Conservation (phyloP, 2,888 invertebrate genomes). For the Dolichopus griseipennis region DNA sequence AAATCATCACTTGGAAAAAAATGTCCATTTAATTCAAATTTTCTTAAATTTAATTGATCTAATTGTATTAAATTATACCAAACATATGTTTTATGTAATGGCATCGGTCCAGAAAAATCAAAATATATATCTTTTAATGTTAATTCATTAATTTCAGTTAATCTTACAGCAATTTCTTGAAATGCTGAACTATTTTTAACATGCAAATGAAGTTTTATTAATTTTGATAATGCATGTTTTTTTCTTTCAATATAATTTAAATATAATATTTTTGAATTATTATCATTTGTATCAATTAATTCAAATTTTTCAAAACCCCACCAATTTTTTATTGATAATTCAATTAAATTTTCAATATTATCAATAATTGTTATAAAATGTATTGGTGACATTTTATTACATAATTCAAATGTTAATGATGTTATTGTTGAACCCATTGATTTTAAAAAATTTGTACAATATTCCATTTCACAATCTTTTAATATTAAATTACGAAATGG, state of each 20-base stretch:
- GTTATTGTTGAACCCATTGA: background rate
- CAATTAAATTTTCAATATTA: conserved; percentile 1
- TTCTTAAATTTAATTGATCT: background rate
- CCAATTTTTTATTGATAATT: background rate
- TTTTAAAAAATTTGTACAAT: background rate
- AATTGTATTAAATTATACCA: background rate
- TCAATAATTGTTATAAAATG: conserved; percentile 4
- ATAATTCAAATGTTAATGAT: background rate
- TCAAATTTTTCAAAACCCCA: conserved; percentile 3
- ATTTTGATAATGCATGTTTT: background rate
- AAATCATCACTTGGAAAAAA: conserved; percentile 1
- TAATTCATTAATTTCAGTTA: conserved; percentile 4
- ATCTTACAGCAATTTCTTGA: background rate
- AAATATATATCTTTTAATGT: background rate
- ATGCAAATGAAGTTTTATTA: background rate
- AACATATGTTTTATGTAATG: background rate
- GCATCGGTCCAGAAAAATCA: conserved; percentile 1
- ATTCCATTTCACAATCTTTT: background rate
- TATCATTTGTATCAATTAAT: background rate
- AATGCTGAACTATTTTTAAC: background rate
- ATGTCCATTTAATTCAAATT: conserved; percentile 3
- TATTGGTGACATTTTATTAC: background rate
- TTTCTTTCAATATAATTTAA: conserved; percentile 1
- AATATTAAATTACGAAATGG: background rate
- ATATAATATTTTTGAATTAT: conserved; percentile 1